Evolutionary conservation across 35 echinoderm and acorn worm species (phyloP).

Genomic region (Ptychodera flava): DNA sequence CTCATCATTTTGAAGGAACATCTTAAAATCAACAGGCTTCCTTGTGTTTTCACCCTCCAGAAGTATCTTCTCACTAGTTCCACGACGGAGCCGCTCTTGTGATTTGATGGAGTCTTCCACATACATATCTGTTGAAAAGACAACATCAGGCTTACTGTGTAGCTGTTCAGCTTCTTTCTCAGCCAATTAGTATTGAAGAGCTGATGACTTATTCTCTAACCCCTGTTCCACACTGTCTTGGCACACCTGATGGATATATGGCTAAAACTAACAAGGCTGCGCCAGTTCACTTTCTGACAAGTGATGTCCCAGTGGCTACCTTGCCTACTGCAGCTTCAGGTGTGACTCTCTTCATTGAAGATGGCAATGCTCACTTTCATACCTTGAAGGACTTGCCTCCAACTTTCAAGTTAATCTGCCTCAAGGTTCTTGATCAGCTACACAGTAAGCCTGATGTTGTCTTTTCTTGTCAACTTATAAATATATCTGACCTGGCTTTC

Average conservation of each 20-base stretch:
- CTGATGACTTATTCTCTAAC: constrained; percentile 42
- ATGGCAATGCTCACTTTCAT: constrained; percentile 39
- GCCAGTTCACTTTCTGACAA: constrained; percentile 19
- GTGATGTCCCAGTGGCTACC: constrained; percentile 11
- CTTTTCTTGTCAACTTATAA: no score
- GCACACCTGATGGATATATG: constrained; percentile 43
- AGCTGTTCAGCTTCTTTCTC: no score
- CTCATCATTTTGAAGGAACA: no score
- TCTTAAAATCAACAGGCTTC: no score
- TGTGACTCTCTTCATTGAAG: constrained; percentile 40
- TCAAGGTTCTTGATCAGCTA: constrained; percentile 13
- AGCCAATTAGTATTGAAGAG: constrained; percentile 16
- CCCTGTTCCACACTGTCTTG: constrained; percentile 18
- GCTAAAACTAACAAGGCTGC: constrained; percentile 37
- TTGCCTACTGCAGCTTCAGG: background rate
- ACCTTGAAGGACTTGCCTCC: background rate
- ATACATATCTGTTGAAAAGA: constrained; percentile 43
- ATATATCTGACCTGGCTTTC: no score
- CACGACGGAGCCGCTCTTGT: constrained; percentile 18
- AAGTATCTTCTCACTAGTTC: constrained; percentile 23
- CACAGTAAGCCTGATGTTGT: no score
- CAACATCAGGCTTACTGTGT: constrained; percentile 23
- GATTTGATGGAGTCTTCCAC: constrained; percentile 21
- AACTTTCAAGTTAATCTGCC: constrained; percentile 5
- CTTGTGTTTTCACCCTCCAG: no score